These are phyloP conservation scores for Plemyria rubiginata DNA, from an alignment of 2,888 invertebrate species.

Conservation along the genomic window DNA sequence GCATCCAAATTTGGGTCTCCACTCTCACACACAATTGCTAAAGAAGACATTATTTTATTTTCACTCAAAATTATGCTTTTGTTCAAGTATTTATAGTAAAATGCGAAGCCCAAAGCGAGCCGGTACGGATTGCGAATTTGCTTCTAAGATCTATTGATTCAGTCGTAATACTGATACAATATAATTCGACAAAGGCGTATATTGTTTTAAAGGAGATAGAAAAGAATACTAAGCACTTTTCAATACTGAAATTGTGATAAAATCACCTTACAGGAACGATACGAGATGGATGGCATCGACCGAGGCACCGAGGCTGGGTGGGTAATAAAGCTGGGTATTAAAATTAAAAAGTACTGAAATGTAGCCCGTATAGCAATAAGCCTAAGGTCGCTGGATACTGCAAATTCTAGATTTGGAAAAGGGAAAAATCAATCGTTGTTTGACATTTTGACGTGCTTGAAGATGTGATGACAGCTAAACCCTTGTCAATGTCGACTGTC, in stretches of 20 bases:
- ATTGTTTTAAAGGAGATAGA: neutral
- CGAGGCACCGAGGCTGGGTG: too few species aligned
- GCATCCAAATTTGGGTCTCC: slow-evolving; percentile 85
- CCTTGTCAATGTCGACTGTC: too few species aligned
- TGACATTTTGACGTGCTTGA: neutral
- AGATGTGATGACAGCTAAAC: neutral
- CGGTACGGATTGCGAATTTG: slow-evolving; percentile 16
- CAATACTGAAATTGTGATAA: neutral
- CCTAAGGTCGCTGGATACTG: neutral
- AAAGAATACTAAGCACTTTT: neutral
- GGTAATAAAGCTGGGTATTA: too few species aligned
- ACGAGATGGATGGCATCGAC: neutral
- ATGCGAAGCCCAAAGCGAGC: slow-evolving; percentile 10
- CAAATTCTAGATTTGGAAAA: neutral
- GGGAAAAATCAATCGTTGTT: neutral
- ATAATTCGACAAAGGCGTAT: neutral
- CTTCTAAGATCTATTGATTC: neutral
- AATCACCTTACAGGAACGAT: neutral
- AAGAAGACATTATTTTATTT: slow-evolving; percentile 23
- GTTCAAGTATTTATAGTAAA: neutral
- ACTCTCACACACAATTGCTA: slow-evolving; percentile 62
- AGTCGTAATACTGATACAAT: neutral
- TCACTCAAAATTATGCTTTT: neutral
- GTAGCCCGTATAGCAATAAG: neutral
- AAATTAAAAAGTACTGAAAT: neutral